Percentiles rank a stretch among this genome's conserved stretches.
Conservation (phyloP, 2,888 invertebrate genomes). For the Syrista parreyssii region DNA sequence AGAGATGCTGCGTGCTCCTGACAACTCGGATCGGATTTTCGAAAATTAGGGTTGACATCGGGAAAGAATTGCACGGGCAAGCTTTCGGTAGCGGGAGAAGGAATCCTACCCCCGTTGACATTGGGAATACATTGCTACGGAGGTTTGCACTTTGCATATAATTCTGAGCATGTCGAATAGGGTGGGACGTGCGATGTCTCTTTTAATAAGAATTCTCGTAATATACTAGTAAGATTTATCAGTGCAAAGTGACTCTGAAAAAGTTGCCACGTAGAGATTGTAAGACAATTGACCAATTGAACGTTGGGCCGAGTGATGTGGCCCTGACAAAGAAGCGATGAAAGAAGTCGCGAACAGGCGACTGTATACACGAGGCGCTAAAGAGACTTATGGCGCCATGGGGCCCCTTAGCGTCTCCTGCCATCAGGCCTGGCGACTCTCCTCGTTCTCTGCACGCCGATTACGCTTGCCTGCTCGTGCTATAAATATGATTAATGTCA, state of each 20-base stretch:
- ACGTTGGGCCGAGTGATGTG: constrained; percentile 38
- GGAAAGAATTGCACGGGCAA: neutral
- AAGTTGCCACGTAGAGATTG: neutral
- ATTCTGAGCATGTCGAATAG: neutral
- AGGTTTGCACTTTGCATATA: neutral
- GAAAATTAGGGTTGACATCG: neutral
- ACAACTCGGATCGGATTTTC: constrained; percentile 6
- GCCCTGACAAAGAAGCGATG: constrained; percentile 19
- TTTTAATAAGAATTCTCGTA: neutral
- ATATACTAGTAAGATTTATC: neutral
- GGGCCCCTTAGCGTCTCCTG: constrained; percentile 9
- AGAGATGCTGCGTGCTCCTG: neutral
- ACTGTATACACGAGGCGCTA: constrained; percentile 12
- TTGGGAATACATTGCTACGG: neutral
- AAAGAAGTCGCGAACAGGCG: neutral
- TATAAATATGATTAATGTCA: constrained; percentile 44
- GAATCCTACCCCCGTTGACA: neutral
- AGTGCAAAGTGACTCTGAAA: neutral
- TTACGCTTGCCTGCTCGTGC: constrained; percentile 20
- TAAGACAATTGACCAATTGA: constrained; percentile 55
- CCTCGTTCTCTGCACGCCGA: constrained; percentile 11
- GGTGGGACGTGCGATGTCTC: neutral
- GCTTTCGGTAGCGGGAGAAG: neutral
- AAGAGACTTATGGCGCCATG: constrained; percentile 39
- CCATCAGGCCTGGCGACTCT: constrained; percentile 9